Evolutionary conservation across 2,797 vertebrate genomes (phyloP).

Genomic region (Allobates femoralis): DNA sequence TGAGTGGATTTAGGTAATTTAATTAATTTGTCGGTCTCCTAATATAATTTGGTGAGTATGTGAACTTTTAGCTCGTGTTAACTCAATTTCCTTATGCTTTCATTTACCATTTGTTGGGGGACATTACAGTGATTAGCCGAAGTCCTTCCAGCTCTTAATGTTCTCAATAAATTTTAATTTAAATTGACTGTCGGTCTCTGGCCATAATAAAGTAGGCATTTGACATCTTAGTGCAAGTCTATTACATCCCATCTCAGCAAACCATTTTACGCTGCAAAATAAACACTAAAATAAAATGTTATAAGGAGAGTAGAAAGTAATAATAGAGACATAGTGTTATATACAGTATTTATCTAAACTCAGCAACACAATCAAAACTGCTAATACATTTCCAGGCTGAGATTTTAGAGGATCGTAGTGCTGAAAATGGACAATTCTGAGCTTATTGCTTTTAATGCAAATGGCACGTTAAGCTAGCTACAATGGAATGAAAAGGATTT

Average conservation of each 20-base stretch:
- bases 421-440: neutral
- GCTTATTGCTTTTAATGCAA: conserved; percentile 21
- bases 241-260: conserved; percentile 67
- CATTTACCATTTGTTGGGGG: conserved; percentile 84
- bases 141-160: conserved; percentile 81
- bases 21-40: conserved; percentile 79
- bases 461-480: neutral
- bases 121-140: conserved; percentile 82
- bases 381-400: conserved; percentile 7
- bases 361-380: neutral
- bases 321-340: conserved; percentile 17
- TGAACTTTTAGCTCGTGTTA: conserved; percentile 84
- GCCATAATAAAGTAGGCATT: conserved; percentile 78
- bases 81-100: conserved; percentile 85
- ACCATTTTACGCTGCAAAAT: conserved; percentile 64
- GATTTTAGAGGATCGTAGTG: neutral
- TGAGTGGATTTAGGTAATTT: conserved; percentile 78
- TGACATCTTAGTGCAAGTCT: conserved; percentile 74
- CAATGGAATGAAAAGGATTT: neutral
- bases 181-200: conserved; percentile 83
- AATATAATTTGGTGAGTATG: conserved; percentile 80
- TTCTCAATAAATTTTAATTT: conserved; percentile 82
- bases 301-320: conserved; percentile 47
- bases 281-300: conserved; percentile 62
- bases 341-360: conserved; percentile 20